phyloP scores from a whole-genome alignment of 2,797 vertebrate species.

The Acanthornis magna region DNA sequence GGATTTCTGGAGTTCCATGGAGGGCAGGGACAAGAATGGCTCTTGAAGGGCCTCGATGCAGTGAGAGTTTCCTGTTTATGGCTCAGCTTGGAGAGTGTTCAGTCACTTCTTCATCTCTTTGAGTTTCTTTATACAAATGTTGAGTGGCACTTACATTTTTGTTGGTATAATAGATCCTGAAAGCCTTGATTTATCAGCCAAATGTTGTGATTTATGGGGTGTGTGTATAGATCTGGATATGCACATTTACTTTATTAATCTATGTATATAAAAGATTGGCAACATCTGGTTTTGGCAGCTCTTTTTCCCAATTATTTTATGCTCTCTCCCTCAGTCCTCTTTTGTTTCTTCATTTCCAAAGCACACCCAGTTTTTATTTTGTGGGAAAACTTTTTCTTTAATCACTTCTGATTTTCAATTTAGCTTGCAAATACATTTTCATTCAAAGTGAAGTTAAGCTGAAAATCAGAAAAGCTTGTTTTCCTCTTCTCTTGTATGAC shows the following conservation, averaged over 20 bases:
- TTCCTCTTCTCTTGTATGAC: neutral
- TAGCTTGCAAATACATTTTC: neutral
- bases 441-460: neutral
- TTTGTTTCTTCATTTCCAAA: neutral
- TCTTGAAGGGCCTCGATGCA: neutral
- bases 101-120: neutral
- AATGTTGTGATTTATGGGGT: neutral
- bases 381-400: neutral
- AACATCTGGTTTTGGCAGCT: neutral
- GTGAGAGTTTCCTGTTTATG: neutral
- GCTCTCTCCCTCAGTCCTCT: neutral
- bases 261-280: neutral
- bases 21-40: neutral
- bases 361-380: neutral
- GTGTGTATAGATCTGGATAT: neutral
- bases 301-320: neutral
- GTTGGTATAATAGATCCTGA: neutral
- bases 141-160: neutral
- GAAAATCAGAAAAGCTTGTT: neutral
- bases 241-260: neutral
- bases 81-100: neutral
- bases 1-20: neutral
- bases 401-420: neutral
- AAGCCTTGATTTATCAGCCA: neutral
- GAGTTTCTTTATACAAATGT: neutral